Base-by-base conservation (phyloP, 2,888 invertebrate genomes). In the Bembecia ichneumoniformis region DNA sequence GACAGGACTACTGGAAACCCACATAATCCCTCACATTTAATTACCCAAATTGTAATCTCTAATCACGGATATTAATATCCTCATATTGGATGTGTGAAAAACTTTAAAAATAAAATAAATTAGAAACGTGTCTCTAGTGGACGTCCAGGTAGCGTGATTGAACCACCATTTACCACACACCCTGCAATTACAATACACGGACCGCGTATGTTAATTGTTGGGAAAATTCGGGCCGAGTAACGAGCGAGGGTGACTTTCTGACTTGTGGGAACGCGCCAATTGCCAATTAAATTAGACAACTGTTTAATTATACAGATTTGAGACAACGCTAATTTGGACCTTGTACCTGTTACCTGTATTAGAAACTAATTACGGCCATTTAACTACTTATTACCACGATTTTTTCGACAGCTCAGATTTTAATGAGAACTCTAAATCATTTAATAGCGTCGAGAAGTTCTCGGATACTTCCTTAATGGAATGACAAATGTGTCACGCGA, bases 251-350 rank as follows among this genome's bases (percentile, higher is more conserved):
- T 78, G 80, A 74, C 77, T 77, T 77, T 75, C 68, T 74, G 76
- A 70, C 77, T 74, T 74, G 81, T 84, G 86, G 83, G 86, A 86
- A 84, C 81, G 64, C 71, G 69, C 86, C 71, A 68, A 77, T 82
- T 83, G 86, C 83, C 82, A 84, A 86, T 86, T 83, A 82, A 77
- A 79, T 79, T 79, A 80, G 82, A 83, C 80, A 81, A 82, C 77
- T 82, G 74, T 79, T 81, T 77, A 77, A 81, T 86, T 82, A 82
- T 68, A 72, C 58, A 67, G 64, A 74, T 71, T 77, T 71, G 62
- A 63, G 68, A 62, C 54, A 56, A 65, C 61, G 64, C 67, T 74
- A 71, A 72, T 70, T 66, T 57, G 60, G 64, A 47, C 57, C 63
- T 55, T 56, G 57, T 68, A 58, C 66, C 64, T 68, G 65, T 65